phyloP scores from a whole-genome alignment of 2,113 vertebrate species.

The Thermophis baileyi region DNA sequence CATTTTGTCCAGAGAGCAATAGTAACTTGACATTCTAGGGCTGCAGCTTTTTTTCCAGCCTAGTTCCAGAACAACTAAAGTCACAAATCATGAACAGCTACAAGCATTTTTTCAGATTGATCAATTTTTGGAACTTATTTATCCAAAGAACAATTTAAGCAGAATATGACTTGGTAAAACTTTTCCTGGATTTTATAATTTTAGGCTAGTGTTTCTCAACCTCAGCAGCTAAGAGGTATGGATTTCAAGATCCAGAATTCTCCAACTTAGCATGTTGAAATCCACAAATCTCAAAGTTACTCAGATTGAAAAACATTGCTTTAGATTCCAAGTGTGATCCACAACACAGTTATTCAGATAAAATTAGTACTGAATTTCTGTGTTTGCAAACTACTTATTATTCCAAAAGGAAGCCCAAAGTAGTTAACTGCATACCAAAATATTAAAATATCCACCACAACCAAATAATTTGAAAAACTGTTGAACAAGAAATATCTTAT shows the following conservation, averaged over 20 bases:
- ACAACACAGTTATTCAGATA: neutral
- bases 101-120: neutral
- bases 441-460: neutral
- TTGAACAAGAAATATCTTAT: neutral
- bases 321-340: too few relatives aligned
- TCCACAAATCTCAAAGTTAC: neutral
- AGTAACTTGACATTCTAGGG: neutral
- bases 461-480: neutral
- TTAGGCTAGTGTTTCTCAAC: neutral
- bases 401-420: neutral
- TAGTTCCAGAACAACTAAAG: neutral
- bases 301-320: too few relatives aligned
- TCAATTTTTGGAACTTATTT: neutral
- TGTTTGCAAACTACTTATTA: neutral
- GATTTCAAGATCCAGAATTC: neutral
- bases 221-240: neutral
- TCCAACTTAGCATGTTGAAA: neutral
- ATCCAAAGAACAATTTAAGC: neutral
- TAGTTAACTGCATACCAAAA: neutral
- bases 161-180: neutral
- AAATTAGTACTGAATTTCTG: neutral
- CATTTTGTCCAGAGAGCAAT: neutral
- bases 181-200: neutral
- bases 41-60: neutral
- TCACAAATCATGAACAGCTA: neutral